These are phyloP conservation scores for Pseudoatta argentina DNA, from an alignment of 1,140 invertebrate species.

Conservation along the genomic window DNA sequence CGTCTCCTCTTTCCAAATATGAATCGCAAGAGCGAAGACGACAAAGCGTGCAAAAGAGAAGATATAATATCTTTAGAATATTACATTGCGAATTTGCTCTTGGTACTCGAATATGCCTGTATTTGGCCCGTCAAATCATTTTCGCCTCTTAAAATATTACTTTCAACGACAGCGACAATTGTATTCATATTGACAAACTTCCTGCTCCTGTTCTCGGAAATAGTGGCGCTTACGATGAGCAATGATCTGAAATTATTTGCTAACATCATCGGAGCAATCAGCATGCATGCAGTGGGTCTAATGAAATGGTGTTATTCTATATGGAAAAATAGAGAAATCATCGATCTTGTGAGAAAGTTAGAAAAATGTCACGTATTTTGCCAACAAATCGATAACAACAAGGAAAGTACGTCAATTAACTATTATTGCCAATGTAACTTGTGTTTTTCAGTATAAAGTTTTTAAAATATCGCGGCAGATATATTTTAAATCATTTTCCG, in stretches of 20 bases:
- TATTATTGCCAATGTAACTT: neutral
- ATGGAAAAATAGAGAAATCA: slow-evolving; percentile 40
- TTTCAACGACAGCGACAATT: slow-evolving; percentile 1
- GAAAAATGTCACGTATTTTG: slow-evolving; percentile 68
- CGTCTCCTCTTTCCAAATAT: neutral
- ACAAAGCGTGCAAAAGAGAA: neutral
- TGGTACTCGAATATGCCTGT: neutral
- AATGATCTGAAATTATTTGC: slow-evolving; percentile 61
- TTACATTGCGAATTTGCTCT: slow-evolving; percentile 14
- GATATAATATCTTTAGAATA: neutral
- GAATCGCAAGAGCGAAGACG: neutral
- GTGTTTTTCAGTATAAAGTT: neutral
- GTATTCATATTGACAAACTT: slow-evolving; percentile 46
- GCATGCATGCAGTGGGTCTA: slow-evolving; percentile 64
- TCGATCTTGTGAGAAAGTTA: slow-evolving; percentile 61
- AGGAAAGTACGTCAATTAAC: slow-evolving; percentile 57
- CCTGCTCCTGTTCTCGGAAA: slow-evolving; percentile 61
- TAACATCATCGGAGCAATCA: slow-evolving; percentile 44
- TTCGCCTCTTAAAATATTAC: slow-evolving; percentile 38
- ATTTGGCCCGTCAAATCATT: slow-evolving; percentile 48
- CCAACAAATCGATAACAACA: slow-evolving; percentile 57
- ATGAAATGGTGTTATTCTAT: slow-evolving; percentile 74
- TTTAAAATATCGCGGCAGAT: slow-evolving; percentile 15
- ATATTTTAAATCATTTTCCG: neutral
- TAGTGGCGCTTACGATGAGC: slow-evolving; percentile 41